Evolutionary conservation across 2,113 vertebrate genomes (phyloP).

Genomic region (Gopherus flavomarginatus): DNA sequence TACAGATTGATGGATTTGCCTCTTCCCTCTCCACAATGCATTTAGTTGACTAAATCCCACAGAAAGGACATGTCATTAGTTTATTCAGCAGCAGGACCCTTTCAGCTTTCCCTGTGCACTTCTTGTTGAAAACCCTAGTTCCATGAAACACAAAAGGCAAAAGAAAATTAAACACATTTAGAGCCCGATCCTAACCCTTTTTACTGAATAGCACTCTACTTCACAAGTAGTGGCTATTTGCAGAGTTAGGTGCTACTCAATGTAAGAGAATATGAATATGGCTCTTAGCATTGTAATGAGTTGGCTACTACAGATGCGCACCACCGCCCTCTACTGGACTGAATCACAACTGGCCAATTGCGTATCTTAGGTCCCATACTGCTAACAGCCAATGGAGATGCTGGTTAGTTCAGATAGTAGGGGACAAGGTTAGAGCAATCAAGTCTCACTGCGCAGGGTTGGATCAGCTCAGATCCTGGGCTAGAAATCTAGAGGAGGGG

Average conservation of each 20-base stretch:
- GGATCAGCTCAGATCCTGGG: background rate
- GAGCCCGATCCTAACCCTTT: background rate
- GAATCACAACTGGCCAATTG: background rate
- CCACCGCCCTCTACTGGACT: background rate
- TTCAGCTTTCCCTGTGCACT: background rate
- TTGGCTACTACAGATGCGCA: background rate
- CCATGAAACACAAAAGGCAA: background rate
- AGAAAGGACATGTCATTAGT: background rate
- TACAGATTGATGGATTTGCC: constrained; percentile 27
- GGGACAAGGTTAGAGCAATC: background rate
- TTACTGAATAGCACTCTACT: background rate
- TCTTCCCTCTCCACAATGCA: constrained; percentile 1
- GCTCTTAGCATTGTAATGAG: fast-evolving
- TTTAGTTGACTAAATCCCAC: constrained; percentile 26
- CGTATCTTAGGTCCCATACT: no score
- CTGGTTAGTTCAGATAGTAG: no score
- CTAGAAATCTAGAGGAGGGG: background rate
- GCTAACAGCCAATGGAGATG: no score
- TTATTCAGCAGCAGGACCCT: constrained; percentile 8
- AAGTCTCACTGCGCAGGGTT: background rate
- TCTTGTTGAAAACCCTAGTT: background rate
- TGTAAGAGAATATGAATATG: background rate
- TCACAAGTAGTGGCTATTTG: background rate
- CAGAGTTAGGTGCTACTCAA: background rate
- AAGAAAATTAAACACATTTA: background rate